These are phyloP conservation scores for Scaptomyza flava DNA, from an alignment of 2,888 invertebrate genomes.

Conservation along the genomic window DNA sequence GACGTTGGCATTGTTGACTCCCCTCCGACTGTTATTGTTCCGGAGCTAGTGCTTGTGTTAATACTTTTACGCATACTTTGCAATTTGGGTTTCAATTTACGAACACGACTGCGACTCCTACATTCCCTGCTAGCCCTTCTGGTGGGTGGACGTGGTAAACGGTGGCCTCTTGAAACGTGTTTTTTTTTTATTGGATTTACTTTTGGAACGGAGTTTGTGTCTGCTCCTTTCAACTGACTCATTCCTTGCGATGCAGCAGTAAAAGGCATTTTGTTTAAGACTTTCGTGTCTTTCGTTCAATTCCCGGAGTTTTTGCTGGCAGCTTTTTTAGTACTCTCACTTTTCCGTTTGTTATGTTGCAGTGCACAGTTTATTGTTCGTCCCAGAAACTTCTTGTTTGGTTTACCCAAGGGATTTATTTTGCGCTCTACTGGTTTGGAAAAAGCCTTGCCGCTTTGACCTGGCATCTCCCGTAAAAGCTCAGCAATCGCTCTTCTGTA, in stretches of 20 bases:
- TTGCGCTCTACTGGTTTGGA: conserved; percentile 65
- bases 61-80: conserved; percentile 14
- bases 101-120: conserved; percentile 18
- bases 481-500: conserved; percentile 75
- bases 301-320: conserved; percentile 71
- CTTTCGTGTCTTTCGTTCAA: conserved; percentile 60
- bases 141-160: conserved; percentile 17
- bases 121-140: conserved; percentile 33
- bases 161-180: conserved; percentile 10
- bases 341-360: conserved; percentile 73
- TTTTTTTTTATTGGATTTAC: conserved; percentile 2
- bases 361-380: conserved; percentile 76
- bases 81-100: conserved; percentile 28
- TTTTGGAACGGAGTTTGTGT: conserved; percentile 20
- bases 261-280: conserved; percentile 45
- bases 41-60: background rate
- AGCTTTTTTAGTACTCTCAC: conserved; percentile 64
- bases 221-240: background rate
- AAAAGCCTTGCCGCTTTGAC: conserved; percentile 16
- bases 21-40: background rate
- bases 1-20: background rate
- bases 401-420: conserved; percentile 75
- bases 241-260: conserved; percentile 23
- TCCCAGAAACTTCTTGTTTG: conserved; percentile 80
- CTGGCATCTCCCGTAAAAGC: conserved; percentile 67